Evolutionary conservation across 64 coral and sea anemone species (phyloP), one percentile per base, ranked within the genome.

Genomic region (Astreopora myriophthalma): DNA sequence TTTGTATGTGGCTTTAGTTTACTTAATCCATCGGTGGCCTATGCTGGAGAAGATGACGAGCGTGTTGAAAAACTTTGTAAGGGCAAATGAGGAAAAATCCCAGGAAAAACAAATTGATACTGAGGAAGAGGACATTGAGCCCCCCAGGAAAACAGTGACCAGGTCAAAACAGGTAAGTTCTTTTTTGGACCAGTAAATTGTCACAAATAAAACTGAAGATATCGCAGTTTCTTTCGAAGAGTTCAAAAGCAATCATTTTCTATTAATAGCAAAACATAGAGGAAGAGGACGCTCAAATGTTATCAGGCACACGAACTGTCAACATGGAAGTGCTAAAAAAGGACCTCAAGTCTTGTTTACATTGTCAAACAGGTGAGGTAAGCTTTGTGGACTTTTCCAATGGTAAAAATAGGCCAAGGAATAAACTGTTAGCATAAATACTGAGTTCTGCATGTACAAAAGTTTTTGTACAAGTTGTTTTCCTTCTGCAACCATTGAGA

Each of bases 1-100:
- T 72, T 72, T 33, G 69, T 72, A 72, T 72, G 69, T 72, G 69
- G 69, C 69, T 72, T 72, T 72, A 72, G 69, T 72, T 34, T 34
- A 72, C 55, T 60, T 60, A 91, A n/a, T 42, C 39, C 39, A 42
- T 42, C 39, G 39, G 39, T 42, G 10, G 39, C 5, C 39, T 42
- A 42, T 42, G 39, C 39, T 42, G 10, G 39, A 42, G 39, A 42
- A 55, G 49, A 6, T n/a, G n/a, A 8, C 20, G n/a, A 63, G 60
- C 60, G 60, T 63, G 60, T 6, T 63, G 60, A 63, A 63, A 63
- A 63, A 63, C 60, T 17, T 63, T 16, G 4, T 17, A 63, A 63
- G 14, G 60, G 60, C n/a, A 63, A 63, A 17, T 16, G 3, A 6
- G 60, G 20, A 63, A 6, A 63, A 16, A 63, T 63, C 60, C 60